Conservation (phyloP, 2,888 invertebrate genomes). For the Morpho achilles region DNA sequence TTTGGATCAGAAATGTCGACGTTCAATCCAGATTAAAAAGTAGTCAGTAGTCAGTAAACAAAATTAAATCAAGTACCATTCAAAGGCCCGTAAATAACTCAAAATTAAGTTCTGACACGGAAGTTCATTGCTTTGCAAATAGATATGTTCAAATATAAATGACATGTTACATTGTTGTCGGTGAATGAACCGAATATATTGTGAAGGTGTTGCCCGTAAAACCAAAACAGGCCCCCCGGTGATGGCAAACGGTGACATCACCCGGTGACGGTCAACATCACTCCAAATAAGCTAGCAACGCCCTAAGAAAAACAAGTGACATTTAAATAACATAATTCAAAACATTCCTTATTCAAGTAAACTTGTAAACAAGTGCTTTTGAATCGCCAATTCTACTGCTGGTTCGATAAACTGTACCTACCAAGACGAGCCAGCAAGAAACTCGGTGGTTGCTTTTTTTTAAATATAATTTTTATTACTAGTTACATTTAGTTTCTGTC, state of each 20-base stretch:
- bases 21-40: neutral
- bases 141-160: constrained; percentile 44
- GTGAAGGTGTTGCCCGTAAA: constrained; percentile 75
- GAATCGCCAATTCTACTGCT: too few species aligned
- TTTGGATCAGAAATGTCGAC: too few species aligned
- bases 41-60: neutral
- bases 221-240: constrained; percentile 65
- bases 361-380: too few species aligned
- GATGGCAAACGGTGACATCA: constrained; percentile 69
- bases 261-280: constrained; percentile 39
- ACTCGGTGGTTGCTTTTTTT: too few species aligned
- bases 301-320: constrained; percentile 35
- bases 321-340: constrained; percentile 55
- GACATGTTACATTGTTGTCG: constrained; percentile 40
- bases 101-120: constrained; percentile 27
- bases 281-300: constrained; percentile 47
- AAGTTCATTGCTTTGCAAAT: constrained; percentile 40
- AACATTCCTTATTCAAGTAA: too few species aligned
- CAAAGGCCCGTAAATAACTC: constrained; percentile 3
- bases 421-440: too few species aligned
- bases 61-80: constrained; percentile 4
- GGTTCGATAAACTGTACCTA: too few species aligned
- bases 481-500: too few species aligned
- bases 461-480: too few species aligned
- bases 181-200: constrained; percentile 68